Conservation (phyloP, 2,113 vertebrate genomes). For the Labeo catla region DNA sequence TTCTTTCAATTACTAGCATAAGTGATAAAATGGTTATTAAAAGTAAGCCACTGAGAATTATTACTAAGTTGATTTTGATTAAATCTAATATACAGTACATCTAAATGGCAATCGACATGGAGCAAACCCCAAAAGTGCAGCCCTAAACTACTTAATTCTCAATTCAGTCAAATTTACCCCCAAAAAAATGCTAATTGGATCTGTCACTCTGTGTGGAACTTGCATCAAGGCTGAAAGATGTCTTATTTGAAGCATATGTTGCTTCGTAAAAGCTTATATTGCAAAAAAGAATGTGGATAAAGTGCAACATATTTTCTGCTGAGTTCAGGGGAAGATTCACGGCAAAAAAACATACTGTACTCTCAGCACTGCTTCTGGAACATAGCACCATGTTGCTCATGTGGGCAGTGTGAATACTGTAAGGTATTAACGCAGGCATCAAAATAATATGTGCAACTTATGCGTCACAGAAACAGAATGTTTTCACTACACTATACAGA, state of each 20-base stretch:
- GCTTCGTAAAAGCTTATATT: not conserved
- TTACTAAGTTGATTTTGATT: too few species aligned
- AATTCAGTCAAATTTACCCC: too few species aligned
- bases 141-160: too few species aligned
- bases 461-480: not conserved
- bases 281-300: not conserved
- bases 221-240: not conserved
- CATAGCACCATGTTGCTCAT: not conserved
- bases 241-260: not conserved
- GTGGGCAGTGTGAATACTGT: not conserved
- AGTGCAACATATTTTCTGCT: not conserved
- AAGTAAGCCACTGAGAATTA: not conserved
- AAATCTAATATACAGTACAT: too few species aligned
- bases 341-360: not conserved
- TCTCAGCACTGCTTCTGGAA: not conserved
- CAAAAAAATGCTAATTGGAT: too few species aligned
- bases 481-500: not conserved
- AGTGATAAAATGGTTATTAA: not conserved
- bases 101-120: too few species aligned
- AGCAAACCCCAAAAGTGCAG: not conserved
- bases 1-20: not conserved
- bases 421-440: not conserved
- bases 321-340: not conserved
- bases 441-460: not conserved
- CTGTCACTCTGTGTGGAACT: not conserved